phyloP scores from a whole-genome alignment of 2,797 vertebrate species.

The Octomys mimax region DNA sequence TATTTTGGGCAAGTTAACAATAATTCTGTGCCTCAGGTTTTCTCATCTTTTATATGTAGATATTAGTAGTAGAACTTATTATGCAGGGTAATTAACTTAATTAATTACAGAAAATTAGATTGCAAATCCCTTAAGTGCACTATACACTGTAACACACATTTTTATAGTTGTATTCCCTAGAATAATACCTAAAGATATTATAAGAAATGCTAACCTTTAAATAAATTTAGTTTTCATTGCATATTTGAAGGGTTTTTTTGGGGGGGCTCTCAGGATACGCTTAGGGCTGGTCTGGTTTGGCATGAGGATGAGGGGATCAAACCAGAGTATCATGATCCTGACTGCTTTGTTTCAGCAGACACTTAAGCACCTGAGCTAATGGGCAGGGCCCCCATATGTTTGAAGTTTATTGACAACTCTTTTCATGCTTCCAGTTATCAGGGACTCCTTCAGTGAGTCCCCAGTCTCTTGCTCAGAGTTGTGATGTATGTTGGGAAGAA shows the following conservation, averaged over 20 bases:
- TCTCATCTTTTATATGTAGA: not conserved
- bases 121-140: not conserved
- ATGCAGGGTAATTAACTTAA: not conserved
- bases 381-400: not conserved
- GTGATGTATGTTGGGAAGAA: too few species aligned
- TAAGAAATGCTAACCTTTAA: conserved; percentile 16
- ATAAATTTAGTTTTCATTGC: not conserved
- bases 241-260: not conserved
- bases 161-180: not conserved
- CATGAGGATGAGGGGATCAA: too few species aligned
- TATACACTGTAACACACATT: not conserved
- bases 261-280: too few species aligned
- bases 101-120: not conserved
- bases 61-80: not conserved
- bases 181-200: not conserved
- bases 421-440: too few species aligned
- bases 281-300: too few species aligned
- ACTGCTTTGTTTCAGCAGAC: too few species aligned
- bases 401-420: too few species aligned
- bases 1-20: not conserved
- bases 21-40: not conserved
- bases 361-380: too few species aligned
- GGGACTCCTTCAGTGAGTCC: too few species aligned
- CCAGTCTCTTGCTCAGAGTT: too few species aligned
- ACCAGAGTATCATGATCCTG: too few species aligned